Percentiles rank a stretch among this genome's conserved stretches.
These are phyloP conservation scores for Glyphotaelius pellucidus DNA, from an alignment of 2,888 invertebrate genomes.

Conservation along the genomic window DNA sequence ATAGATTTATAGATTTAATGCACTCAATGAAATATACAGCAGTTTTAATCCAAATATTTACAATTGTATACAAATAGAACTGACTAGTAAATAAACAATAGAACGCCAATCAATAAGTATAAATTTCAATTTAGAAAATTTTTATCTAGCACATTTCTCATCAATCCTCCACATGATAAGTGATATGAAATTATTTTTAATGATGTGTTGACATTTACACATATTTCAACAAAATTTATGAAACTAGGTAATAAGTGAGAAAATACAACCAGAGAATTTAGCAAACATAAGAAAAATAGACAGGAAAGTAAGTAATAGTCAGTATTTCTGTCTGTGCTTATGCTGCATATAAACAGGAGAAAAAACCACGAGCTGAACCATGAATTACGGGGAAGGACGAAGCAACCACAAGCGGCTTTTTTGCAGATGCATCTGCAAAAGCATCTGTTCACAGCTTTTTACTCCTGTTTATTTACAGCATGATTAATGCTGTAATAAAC, in stretches of 20 bases:
- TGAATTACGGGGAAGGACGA: too few species aligned
- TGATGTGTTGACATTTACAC: not conserved
- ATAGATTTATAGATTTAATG: slow-evolving; percentile 20
- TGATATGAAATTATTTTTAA: not conserved
- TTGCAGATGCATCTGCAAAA: too few species aligned
- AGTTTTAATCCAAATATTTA: slow-evolving; percentile 33
- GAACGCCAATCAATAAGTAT: not conserved
- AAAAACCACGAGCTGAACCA: too few species aligned
- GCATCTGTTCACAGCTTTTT: too few species aligned
- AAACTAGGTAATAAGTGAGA: not conserved
- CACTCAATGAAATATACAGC: slow-evolving; percentile 37
- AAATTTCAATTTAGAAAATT: slow-evolving; percentile 12
- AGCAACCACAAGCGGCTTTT: too few species aligned
- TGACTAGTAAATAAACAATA: slow-evolving; percentile 29
- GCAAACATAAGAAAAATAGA: not conserved
- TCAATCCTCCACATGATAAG: not conserved
- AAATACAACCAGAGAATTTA: not conserved
- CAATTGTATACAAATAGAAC: slow-evolving; percentile 19
- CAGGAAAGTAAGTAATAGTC: not conserved
- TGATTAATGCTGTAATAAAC: too few species aligned
- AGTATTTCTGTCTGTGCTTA: not conserved
- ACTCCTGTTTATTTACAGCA: too few species aligned
- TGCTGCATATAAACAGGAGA: too few species aligned
- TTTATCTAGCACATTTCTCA: not conserved
- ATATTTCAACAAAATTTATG: not conserved